These are phyloP conservation scores for Volucella zonaria DNA, from an alignment of 2,888 invertebrate genomes.

Conservation along the genomic window DNA sequence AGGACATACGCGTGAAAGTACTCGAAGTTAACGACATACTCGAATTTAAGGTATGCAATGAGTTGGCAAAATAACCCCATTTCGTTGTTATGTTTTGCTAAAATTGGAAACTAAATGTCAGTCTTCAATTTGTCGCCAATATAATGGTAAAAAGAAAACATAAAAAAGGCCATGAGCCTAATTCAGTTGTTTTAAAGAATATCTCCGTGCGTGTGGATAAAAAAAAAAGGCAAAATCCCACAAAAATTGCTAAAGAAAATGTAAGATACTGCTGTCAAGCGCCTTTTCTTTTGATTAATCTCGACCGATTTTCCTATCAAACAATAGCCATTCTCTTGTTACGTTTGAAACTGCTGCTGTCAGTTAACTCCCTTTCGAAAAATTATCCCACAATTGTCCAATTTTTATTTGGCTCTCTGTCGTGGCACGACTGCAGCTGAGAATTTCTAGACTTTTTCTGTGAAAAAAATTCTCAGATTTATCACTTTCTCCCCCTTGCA, in stretches of 20 bases:
- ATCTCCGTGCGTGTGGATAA: constrained; percentile 21
- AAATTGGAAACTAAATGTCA: constrained; percentile 4
- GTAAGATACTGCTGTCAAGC: constrained; percentile 59
- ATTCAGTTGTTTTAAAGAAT: constrained; percentile 57
- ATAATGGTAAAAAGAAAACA: constrained; percentile 23
- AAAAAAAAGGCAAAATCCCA: constrained; percentile 40
- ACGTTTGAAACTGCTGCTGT: constrained; percentile 16
- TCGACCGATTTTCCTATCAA: constrained; percentile 45
- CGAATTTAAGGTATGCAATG: constrained; percentile 31
- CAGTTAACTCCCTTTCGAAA: constrained; percentile 25
- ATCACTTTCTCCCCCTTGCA: constrained; percentile 71
- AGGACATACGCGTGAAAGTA: constrained; percentile 35
- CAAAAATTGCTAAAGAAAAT: constrained; percentile 45
- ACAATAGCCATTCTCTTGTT: constrained; percentile 37
- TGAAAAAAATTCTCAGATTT: constrained; percentile 60
- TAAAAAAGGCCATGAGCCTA: constrained; percentile 50
- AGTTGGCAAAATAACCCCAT: constrained; percentile 33
- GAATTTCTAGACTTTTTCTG: constrained; percentile 49
- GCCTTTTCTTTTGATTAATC: constrained; percentile 62
- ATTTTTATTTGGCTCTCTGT: constrained; percentile 45
- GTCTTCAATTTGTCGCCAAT: constrained; percentile 51
- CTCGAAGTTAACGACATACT: constrained; percentile 3
- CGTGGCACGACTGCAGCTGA: constrained; percentile 63
- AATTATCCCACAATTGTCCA: constrained; percentile 71
- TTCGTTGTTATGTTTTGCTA: constrained; percentile 19